A percentile compares a stretch with the other conserved stretches of the same genome.
Conservation (phyloP, 2,888 invertebrate species). For the Crocallis elinguaria region DNA sequence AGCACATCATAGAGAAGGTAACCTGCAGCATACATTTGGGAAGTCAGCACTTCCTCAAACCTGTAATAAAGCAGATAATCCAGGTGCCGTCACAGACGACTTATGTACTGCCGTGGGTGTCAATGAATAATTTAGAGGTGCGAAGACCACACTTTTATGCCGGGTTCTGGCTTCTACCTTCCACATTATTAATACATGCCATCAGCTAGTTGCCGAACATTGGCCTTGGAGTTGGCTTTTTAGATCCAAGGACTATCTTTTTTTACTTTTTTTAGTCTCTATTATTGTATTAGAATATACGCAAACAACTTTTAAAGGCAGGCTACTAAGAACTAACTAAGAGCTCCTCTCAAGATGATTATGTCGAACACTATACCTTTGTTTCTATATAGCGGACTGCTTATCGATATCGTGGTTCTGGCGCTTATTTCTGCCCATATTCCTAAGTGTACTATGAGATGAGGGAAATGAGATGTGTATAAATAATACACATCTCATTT, state of each 20-base stretch:
- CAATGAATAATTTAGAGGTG: constrained; percentile 36
- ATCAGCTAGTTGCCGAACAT: constrained; percentile 10
- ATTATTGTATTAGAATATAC: too few relatives aligned
- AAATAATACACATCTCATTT: too few relatives aligned
- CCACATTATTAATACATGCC: constrained; percentile 34
- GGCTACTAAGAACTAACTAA: too few relatives aligned
- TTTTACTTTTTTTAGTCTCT: too few relatives aligned
- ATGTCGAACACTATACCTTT: background rate
- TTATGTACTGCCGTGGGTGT: constrained; percentile 28
- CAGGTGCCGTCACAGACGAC: constrained; percentile 24
- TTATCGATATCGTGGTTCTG: background rate
- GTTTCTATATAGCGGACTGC: background rate
- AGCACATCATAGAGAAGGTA: background rate
- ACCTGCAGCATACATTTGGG: background rate
- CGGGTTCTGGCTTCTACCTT: constrained; percentile 23
- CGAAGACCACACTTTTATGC: constrained; percentile 37
- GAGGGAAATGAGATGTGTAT: too few relatives aligned
- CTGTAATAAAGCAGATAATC: constrained; percentile 22
- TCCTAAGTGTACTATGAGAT: background rate
- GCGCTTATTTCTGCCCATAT: background rate
- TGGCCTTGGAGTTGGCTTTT: constrained; percentile 3
- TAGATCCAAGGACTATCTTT: background rate
- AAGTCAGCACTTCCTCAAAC: background rate
- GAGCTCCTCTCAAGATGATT: too few relatives aligned
- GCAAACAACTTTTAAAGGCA: too few relatives aligned